Evolutionary conservation across 1,140 invertebrate species (phyloP).

Genomic region (Pantala flavescens): DNA sequence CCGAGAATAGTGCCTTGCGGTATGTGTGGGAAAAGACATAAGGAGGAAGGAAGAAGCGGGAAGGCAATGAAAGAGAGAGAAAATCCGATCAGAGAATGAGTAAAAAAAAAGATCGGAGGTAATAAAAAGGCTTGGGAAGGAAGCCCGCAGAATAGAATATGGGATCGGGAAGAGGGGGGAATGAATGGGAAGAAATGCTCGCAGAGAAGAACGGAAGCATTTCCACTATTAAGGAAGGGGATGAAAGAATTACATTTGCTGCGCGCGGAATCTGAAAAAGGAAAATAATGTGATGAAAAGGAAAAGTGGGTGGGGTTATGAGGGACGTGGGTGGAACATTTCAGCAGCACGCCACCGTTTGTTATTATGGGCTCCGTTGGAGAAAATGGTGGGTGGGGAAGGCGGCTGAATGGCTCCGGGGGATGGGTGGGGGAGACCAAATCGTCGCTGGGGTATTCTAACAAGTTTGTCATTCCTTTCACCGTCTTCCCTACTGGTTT

Average conservation of each 20-base stretch:
- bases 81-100: not conserved
- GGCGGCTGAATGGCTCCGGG: not conserved
- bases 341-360: not conserved
- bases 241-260: constrained; percentile 10
- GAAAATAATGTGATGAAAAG: constrained; percentile 6
- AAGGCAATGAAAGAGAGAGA: not conserved
- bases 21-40: not conserved
- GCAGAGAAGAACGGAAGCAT: not conserved
- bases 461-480: constrained; percentile 9
- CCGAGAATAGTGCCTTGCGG: no score
- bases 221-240: not conserved
- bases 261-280: not conserved
- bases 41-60: not conserved
- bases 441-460: not conserved
- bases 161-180: not conserved
- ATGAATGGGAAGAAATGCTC: constrained; percentile 1
- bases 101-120: not conserved
- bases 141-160: not conserved
- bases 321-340: not conserved
- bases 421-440: not conserved
- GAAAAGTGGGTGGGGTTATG: not conserved
- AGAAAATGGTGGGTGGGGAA: not conserved
- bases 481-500: not conserved
- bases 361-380: not conserved
- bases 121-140: not conserved